Base-by-base conservation (phyloP, 2,113 vertebrate species). In the Symphodus melops region DNA sequence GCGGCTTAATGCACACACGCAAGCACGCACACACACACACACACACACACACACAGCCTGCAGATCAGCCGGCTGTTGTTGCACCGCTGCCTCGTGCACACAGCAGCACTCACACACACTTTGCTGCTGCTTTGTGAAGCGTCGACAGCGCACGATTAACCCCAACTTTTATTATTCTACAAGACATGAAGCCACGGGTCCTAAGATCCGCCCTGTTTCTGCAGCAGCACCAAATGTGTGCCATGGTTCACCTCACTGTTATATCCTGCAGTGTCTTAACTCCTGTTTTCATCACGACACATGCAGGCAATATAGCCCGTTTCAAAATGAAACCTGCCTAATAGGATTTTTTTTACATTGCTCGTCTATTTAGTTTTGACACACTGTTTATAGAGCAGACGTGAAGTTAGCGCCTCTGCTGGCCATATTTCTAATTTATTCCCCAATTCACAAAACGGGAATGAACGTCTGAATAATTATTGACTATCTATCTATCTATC, bases 151-250 rank as follows among this genome's bases (percentile, higher is more conserved):
- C 77, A 25, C 68, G 16, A 59, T 52, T 63, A 77, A 77, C 14
- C 53, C 23, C 58, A 91, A 93, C 89, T 93, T 92, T 87, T 85
- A 81, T 84, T 81, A 79, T 89, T 72, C 78, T 57, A 53, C 68
- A n/a, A 62, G 16, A 51, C 57, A 56, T n/a, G 41, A 21, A 65
- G 36, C 74, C 72, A 19, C 2, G 89, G 90, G 91, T 92, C 91
- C 89, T 92, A 93, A 84, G 6, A 81, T 12, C 89, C 91, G 83
- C 85, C 85, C 23, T 3, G 39, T 90, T 86, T 39, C 65, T 8
- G 21, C 66, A 44, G 54, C 21, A 1, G 25, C 5, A n/a, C 39
- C 39, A 62, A 4, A 16, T 8, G 8, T 16, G 53, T 37, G 46
- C 16, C 56, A 19, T 25, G 9, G 41, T 33, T 7, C 53, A n/a